Percentiles rank a stretch among this genome's conserved stretches.
These are phyloP conservation scores for Caenorhabditis angaria DNA, from an alignment of 2,888 invertebrate species.

Conservation along the genomic window DNA sequence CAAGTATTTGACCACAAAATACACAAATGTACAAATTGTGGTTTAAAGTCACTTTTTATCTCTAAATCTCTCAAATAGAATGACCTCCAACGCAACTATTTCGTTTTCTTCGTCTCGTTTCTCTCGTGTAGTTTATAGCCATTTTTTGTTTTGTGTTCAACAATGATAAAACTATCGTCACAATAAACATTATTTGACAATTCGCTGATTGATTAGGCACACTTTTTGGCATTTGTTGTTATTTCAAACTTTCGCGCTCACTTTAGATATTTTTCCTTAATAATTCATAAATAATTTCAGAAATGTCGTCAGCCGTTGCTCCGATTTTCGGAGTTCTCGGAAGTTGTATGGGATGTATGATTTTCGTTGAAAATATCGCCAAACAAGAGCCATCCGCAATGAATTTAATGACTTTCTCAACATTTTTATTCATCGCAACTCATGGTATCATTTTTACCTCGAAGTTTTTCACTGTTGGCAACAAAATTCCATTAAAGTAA, in stretches of 20 bases:
- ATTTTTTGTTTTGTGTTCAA: neutral
- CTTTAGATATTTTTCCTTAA: no score
- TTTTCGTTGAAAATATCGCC: constrained; percentile 71
- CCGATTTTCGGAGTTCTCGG: constrained; percentile 56
- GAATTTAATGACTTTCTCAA: constrained; percentile 92
- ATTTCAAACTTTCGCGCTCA: no score
- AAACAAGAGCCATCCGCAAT: constrained; percentile 88
- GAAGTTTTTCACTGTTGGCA: constrained; percentile 84
- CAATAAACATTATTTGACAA: neutral
- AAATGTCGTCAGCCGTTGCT: constrained; percentile 41
- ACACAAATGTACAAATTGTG: no score
- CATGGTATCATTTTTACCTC: constrained; percentile 85
- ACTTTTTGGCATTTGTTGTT: no score
- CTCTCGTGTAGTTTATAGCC: neutral
- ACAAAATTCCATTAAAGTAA: constrained; percentile 78
- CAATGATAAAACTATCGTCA: neutral
- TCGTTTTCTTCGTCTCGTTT: neutral
- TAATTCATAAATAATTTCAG: neutral
- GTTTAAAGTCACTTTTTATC: neutral
- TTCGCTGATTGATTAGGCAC: neutral
- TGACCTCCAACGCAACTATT: neutral
- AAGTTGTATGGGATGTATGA: constrained; percentile 72
- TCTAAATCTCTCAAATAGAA: neutral
- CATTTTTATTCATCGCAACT: constrained; percentile 88
- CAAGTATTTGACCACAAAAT: neutral